Evolutionary conservation across 2,888 invertebrate species (phyloP).

Genomic region (Allolobophora icterica): DNA sequence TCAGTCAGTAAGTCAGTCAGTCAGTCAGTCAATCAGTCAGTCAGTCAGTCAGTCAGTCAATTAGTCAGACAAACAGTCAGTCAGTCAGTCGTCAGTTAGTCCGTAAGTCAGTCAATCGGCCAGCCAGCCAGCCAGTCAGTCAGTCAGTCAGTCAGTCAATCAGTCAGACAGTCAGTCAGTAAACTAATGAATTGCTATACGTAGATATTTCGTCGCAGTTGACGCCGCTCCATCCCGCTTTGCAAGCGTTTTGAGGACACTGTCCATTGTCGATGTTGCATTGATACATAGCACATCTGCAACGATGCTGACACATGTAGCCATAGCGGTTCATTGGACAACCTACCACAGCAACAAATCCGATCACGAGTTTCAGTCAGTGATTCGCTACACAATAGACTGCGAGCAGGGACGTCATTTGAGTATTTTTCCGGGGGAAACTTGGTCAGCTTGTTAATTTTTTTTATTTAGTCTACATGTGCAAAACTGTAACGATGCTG

Average conservation of each 20-base stretch:
- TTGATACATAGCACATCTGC: not conserved
- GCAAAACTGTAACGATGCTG: too few species aligned
- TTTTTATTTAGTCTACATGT: too few species aligned
- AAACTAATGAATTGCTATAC: not conserved
- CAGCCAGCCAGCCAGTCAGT: too few species aligned
- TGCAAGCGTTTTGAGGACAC: not conserved
- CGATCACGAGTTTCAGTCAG: not conserved
- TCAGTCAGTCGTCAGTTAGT: too few species aligned
- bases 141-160: not conserved
- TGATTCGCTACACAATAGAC: not conserved
- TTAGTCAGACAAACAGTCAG: too few species aligned
- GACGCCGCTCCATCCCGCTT: not conserved
- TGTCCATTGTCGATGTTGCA: not conserved
- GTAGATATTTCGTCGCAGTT: not conserved
- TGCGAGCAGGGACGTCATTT: too few species aligned
- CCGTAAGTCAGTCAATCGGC: too few species aligned
- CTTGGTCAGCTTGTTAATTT: too few species aligned
- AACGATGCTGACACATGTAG: not conserved
- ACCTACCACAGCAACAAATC: not conserved
- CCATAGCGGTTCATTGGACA: not conserved
- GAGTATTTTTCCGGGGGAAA: too few species aligned
- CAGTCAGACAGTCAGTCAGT: not conserved
- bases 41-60: not conserved
- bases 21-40: too few species aligned
- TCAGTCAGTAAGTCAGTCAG: too few species aligned